These are phyloP conservation scores for Caranx melampygus DNA, from an alignment of 2,113 vertebrate species.

Conservation along the genomic window DNA sequence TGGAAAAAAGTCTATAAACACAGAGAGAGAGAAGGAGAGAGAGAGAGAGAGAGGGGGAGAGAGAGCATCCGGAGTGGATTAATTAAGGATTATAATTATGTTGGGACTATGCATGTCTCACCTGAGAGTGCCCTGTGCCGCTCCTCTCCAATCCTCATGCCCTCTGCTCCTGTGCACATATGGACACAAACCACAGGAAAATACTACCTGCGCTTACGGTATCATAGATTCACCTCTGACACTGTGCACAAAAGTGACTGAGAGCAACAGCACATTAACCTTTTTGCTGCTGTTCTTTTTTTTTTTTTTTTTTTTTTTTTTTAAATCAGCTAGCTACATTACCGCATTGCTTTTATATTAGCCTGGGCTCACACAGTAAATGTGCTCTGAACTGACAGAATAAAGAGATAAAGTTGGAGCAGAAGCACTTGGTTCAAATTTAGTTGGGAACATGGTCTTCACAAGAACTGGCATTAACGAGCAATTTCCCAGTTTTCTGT, in stretches of 20 bases:
- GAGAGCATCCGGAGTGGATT: conserved; percentile 76
- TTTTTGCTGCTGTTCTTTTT: conserved; percentile 32
- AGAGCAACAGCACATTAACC: conserved; percentile 52
- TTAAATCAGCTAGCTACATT: conserved; percentile 26
- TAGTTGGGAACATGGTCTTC: not conserved
- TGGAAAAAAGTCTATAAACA: conserved; percentile 73
- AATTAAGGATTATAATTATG: conserved; percentile 85
- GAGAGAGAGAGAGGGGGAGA: conserved; percentile 11
- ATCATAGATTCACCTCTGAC: conserved; percentile 63
- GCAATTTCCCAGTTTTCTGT: conserved; percentile 5
- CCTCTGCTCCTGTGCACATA: conserved; percentile 67
- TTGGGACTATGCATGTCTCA: conserved; percentile 76
- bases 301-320: conserved; percentile 40
- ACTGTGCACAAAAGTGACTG: conserved; percentile 47
- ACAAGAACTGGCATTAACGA: not conserved
- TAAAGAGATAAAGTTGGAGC: not conserved
- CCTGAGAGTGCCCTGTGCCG: conserved; percentile 72
- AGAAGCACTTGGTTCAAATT: not conserved
- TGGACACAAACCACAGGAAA: conserved; percentile 73
- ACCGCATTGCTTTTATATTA: conserved; percentile 9
- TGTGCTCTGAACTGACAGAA: not conserved
- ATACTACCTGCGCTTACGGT: conserved; percentile 53
- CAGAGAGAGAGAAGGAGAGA: conserved; percentile 45
- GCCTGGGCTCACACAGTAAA: conserved; percentile 10
- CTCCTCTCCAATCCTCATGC: conserved; percentile 65